phyloP scores from a whole-genome alignment of 2,888 invertebrate genomes.

The Quadroppia sp. region DNA sequence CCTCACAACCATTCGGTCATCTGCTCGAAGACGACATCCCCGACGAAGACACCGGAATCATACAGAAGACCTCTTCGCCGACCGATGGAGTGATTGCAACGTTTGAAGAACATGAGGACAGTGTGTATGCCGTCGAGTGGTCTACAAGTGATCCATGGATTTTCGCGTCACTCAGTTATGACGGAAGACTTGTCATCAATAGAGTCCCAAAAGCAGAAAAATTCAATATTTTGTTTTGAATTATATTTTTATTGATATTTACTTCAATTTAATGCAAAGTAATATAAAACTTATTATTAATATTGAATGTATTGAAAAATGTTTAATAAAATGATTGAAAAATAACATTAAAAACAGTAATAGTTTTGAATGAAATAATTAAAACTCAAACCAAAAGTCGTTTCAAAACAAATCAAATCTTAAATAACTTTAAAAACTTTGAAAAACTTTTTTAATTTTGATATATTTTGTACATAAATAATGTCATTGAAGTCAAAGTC shows the following conservation, averaged over 20 bases:
- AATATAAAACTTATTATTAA: too few species aligned
- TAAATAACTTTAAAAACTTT: too few species aligned
- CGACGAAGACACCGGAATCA: slow-evolving; percentile 53
- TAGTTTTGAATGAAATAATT: too few species aligned
- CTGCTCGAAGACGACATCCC: slow-evolving; percentile 54
- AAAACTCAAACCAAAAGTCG: too few species aligned
- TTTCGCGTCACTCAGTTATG: slow-evolving; percentile 97
- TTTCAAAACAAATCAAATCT: too few species aligned
- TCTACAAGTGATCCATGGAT: slow-evolving; percentile 97
- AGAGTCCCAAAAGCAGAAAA: slow-evolving; percentile 89
- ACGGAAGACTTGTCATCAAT: slow-evolving; percentile 88
- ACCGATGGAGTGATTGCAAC: slow-evolving; percentile 79
- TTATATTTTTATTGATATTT: neutral
- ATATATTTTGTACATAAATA: too few species aligned
- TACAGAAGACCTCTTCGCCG: slow-evolving; percentile 31
- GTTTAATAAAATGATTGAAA: too few species aligned
- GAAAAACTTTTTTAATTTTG: too few species aligned
- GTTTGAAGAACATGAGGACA: slow-evolving; percentile 96
- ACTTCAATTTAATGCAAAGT: too few species aligned
- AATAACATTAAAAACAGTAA: too few species aligned
- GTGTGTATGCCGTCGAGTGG: slow-evolving; percentile 96
- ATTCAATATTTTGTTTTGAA: slow-evolving; percentile 78
- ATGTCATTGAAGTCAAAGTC: too few species aligned
- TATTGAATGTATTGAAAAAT: too few species aligned
- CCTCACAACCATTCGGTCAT: slow-evolving; percentile 69